These are phyloP conservation scores for Nyleta sp. DNA, from an alignment of 2,888 invertebrate genomes.

Conservation along the genomic window DNA sequence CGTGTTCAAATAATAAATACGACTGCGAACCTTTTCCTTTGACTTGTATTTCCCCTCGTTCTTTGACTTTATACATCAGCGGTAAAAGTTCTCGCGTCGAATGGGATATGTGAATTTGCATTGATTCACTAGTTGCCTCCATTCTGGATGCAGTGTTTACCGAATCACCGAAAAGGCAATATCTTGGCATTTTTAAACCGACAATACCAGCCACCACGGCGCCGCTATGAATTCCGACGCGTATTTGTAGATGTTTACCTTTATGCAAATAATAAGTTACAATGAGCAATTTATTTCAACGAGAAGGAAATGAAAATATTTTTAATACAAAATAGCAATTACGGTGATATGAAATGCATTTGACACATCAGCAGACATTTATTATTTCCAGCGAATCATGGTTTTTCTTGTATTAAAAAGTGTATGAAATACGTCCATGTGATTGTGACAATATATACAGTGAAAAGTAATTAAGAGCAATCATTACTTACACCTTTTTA, in stretches of 20 bases:
- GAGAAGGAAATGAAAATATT: too few species aligned
- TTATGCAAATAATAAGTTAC: conserved; percentile 53
- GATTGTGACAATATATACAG: conserved; percentile 2
- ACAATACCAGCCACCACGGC: conserved; percentile 97
- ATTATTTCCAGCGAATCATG: background rate
- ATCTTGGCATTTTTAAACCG: conserved; percentile 95
- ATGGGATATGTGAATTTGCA: conserved; percentile 98
- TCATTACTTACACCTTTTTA: background rate
- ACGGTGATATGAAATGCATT: background rate
- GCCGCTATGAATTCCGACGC: conserved; percentile 95
- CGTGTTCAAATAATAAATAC: too few species aligned
- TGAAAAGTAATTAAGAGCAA: background rate
- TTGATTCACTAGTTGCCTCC: conserved; percentile 96
- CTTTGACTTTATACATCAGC: conserved; percentile 88
- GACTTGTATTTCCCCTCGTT: conserved; percentile 93
- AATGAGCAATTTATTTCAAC: background rate
- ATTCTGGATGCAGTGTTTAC: conserved; percentile 96
- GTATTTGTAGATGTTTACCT: conserved; percentile 91
- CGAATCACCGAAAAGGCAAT: conserved; percentile 93
- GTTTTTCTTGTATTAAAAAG: background rate
- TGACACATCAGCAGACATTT: background rate
- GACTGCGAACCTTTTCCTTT: conserved; percentile 92
- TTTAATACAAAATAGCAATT: too few species aligned
- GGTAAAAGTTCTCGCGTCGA: conserved; percentile 91
- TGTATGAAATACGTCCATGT: background rate